Evolutionary conservation across 1,140 invertebrate genomes (phyloP).

Genomic region (Episyrphus balteatus): DNA sequence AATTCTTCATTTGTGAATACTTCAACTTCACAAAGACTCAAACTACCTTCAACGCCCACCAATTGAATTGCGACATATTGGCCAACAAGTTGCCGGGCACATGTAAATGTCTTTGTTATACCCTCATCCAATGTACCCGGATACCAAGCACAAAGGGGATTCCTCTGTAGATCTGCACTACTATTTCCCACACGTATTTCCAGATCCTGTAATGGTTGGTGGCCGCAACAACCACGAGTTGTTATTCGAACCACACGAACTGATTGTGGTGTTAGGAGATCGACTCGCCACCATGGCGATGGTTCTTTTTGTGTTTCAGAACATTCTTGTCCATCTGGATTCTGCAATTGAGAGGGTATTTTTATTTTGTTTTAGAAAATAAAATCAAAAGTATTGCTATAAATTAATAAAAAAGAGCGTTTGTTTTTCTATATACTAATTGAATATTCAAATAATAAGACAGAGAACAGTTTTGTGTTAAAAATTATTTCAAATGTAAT

Average conservation of each 20-base stretch:
- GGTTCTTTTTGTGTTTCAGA: conserved; percentile 79
- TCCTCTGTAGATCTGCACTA: conserved; percentile 69
- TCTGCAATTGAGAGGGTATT: conserved; percentile 37
- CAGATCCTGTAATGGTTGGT: conserved; percentile 80
- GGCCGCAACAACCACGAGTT: conserved; percentile 75
- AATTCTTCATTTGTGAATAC: conserved; percentile 86
- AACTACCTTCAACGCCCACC: conserved; percentile 78
- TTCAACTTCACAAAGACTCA: conserved; percentile 84
- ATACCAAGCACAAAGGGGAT: conserved; percentile 86
- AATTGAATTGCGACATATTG: conserved; percentile 81
- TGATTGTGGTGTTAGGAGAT: conserved; percentile 70
- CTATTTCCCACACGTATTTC: conserved; percentile 88
- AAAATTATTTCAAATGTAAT: no score
- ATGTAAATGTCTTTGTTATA: conserved; percentile 78
- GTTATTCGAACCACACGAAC: conserved; percentile 75
- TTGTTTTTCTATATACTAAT: not conserved
- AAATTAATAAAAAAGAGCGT: not conserved
- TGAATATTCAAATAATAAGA: no score
- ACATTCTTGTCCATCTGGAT: conserved; percentile 76
- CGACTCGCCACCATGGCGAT: conserved; percentile 86
- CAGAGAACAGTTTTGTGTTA: no score
- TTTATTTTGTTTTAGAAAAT: no score
- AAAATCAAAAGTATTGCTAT: not conserved
- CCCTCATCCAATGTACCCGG: conserved; percentile 86
- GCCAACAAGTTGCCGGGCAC: conserved; percentile 69